These are phyloP conservation scores for Diarsia brunnea DNA, from an alignment of 2,888 invertebrate genomes.

Conservation along the genomic window DNA sequence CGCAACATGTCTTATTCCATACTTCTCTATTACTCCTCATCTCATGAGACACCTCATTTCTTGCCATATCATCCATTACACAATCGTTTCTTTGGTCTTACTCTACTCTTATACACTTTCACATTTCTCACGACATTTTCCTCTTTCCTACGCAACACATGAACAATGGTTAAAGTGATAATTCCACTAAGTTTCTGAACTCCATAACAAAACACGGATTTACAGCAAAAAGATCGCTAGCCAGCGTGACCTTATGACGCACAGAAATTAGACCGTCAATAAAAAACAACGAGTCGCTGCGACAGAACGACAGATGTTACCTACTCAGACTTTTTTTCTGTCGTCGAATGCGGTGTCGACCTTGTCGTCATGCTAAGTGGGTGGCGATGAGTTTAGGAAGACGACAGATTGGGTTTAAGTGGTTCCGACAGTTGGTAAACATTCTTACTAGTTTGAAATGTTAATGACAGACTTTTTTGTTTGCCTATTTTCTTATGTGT, in stretches of 20 bases:
- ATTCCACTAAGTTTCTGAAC: background rate
- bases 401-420: constrained; percentile 33
- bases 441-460: constrained; percentile 8
- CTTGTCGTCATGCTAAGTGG: constrained; percentile 41
- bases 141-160: too few species aligned
- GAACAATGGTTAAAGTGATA: too few species aligned
- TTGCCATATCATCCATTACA: too few species aligned
- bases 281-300: constrained; percentile 26
- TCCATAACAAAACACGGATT: background rate
- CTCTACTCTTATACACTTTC: too few species aligned
- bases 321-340: constrained; percentile 8
- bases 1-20: too few species aligned
- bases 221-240: background rate
- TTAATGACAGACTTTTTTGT: constrained; percentile 7
- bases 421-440: constrained; percentile 41
- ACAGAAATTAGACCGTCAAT: constrained; percentile 28
- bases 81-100: too few species aligned
- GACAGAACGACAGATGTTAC: constrained; percentile 19
- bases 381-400: constrained; percentile 12
- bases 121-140: too few species aligned
- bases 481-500: constrained; percentile 2
- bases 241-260: background rate
- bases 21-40: too few species aligned
- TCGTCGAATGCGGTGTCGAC: constrained; percentile 33
- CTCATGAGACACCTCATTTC: too few species aligned